A percentile compares a stretch with the other conserved stretches of the same genome.
phyloP scores from a whole-genome alignment of 2,888 invertebrate genomes.

The Pachydiplax longipennis region DNA sequence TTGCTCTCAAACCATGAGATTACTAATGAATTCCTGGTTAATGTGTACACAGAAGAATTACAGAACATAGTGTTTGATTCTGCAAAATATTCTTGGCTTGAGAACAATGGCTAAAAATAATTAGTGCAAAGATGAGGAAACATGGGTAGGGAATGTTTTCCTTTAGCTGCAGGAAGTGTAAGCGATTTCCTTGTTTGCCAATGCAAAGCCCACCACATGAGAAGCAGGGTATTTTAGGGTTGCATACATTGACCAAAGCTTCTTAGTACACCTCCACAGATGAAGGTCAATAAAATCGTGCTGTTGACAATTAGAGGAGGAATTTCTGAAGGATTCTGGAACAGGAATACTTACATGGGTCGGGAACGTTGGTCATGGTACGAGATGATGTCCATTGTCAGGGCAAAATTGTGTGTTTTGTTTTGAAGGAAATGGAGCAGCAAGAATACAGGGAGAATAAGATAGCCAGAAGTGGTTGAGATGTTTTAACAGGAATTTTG shows the following conservation, averaged over 20 bases:
- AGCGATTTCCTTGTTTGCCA: background rate
- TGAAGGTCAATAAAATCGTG: conserved; percentile 18
- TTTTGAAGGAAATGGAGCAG: background rate
- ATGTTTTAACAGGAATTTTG: background rate
- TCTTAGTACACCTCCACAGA: background rate
- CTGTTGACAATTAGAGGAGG: background rate
- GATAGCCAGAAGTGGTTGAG: background rate
- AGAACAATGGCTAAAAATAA: background rate
- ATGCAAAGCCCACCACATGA: conserved; percentile 21
- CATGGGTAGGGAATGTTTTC: background rate
- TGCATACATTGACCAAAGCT: conserved; percentile 33
- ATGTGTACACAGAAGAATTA: background rate
- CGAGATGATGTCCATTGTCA: conserved; percentile 16
- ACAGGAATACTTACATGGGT: conserved; percentile 43
- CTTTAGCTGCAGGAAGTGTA: background rate
- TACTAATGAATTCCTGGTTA: background rate
- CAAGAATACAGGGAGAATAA: background rate
- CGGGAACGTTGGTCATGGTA: conserved; percentile 28
- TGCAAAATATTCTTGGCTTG: background rate
- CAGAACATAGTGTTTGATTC: background rate
- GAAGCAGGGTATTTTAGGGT: background rate
- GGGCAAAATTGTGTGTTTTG: conserved; percentile 5
- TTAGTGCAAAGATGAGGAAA: background rate
- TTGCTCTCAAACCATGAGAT: background rate
- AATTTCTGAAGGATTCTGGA: background rate